These are phyloP conservation scores for Porites rus DNA, from an alignment of 92 coral and sea anemone genomes.

Conservation along the genomic window DNA sequence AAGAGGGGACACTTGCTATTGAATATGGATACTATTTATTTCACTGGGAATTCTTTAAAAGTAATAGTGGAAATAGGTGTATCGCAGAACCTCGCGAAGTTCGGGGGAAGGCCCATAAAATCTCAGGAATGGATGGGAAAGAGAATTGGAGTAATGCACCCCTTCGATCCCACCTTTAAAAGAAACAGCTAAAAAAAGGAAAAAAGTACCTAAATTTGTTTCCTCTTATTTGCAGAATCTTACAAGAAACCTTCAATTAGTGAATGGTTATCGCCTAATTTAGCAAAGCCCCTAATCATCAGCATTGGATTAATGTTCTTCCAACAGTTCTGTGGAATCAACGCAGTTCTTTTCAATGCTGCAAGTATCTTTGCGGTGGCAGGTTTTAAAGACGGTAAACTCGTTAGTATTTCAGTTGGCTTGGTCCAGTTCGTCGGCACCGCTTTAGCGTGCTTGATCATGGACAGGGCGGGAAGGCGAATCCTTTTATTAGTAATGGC, in stretches of 20 bases:
- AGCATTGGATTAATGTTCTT: constrained; percentile 74
- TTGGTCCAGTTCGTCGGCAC: constrained; percentile 78
- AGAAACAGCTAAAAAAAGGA: too few species aligned
- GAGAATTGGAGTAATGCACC: too few species aligned
- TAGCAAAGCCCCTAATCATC: constrained; percentile 79
- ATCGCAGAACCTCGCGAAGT: too few species aligned
- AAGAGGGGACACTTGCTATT: too few species aligned
- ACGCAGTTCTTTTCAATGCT: constrained; percentile 81
- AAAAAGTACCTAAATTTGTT: too few species aligned
- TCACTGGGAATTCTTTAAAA: too few species aligned
- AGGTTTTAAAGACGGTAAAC: constrained; percentile 75
- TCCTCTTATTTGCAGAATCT: neutral
- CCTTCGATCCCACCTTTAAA: too few species aligned
- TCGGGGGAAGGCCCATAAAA: too few species aligned
- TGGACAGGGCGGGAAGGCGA: constrained; percentile 89
- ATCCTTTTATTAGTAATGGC: constrained; percentile 76
- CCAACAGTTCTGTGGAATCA: constrained; percentile 90
- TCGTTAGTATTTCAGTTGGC: constrained; percentile 73
- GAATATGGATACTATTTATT: too few species aligned
- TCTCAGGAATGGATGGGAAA: too few species aligned
- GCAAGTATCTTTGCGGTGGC: constrained; percentile 78
- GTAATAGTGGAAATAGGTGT: too few species aligned
- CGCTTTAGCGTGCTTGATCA: constrained; percentile 64
- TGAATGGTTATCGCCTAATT: constrained; percentile 23
- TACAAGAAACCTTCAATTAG: neutral